A percentile compares a stretch with the other conserved stretches of the same genome.
These are phyloP conservation scores for Muscicapa comitata DNA, from an alignment of 2,797 vertebrate species.

Conservation along the genomic window DNA sequence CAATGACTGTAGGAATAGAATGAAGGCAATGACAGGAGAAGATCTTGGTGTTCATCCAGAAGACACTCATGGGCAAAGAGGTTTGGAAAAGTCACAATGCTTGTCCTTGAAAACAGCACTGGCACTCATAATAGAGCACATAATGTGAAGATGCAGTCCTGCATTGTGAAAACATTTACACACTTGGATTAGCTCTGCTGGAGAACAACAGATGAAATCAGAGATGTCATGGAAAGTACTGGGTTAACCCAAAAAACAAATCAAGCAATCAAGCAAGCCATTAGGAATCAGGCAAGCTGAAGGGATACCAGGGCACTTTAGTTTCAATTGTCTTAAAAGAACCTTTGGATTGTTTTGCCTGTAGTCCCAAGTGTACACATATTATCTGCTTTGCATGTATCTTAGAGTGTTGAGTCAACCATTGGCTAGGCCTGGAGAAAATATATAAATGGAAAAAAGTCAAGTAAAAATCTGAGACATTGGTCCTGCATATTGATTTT, in stretches of 20 bases:
- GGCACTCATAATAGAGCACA: not conserved
- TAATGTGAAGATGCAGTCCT: not conserved
- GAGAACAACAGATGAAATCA: not conserved
- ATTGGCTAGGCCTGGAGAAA: not conserved
- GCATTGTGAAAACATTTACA: not conserved
- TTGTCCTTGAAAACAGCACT: not conserved
- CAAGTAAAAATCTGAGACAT: constrained; percentile 2
- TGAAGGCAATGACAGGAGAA: not conserved
- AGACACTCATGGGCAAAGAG: not conserved
- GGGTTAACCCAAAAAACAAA: not conserved
- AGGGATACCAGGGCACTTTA: not conserved
- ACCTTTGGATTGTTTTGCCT: not conserved
- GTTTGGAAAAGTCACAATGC: constrained; percentile 13
- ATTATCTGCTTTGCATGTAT: not conserved
- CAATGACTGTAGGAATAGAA: not conserved
- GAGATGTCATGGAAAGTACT: not conserved
- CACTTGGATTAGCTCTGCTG: not conserved
- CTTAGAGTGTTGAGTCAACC: not conserved
- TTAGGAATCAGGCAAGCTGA: constrained; percentile 31
- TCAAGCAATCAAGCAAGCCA: not conserved
- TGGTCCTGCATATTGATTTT: not conserved
- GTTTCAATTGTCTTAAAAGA: constrained; percentile 9
- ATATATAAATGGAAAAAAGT: constrained; percentile 8
- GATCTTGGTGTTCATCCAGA: not conserved
- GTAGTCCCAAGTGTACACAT: not conserved